Evolutionary conservation across 92 coral and sea anemone genomes (phyloP), one percentile per base, ranked within the genome.

Genomic region (Epizoanthus scotinus): DNA sequence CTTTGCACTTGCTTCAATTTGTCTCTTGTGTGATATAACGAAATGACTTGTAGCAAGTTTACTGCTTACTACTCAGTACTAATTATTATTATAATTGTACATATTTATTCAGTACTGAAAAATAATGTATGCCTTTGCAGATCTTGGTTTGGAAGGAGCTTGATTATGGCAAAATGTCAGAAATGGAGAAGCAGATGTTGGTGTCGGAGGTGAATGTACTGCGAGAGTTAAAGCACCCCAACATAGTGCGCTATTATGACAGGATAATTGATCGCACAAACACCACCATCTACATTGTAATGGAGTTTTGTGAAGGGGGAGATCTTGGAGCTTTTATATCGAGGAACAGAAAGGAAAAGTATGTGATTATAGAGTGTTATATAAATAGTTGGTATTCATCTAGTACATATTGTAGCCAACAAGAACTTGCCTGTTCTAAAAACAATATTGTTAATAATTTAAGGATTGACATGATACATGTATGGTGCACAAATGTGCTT

Each of bases 271-370:
- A 95, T 59, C 90, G 99, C 15, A 91, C 89, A 58, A 93, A 86
- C 27, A 93, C 99, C 13, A 95, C 96, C 31, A 95, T 95, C 49
- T 95, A 91, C 77, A 89, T 95, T 75, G 96, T 95, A 3, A 95
- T 95, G 99, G 99, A 95, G 75, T 95, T 67, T 75, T 95, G 99
- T 75, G 94, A 93, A 84, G 96, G 98, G 3, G 99, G 99, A 15
- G 99, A 95, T 85, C 66, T 95, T 25, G 90, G 99, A 25, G 92
- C 90, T 8, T 73, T 93, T 52, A 95, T 95, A 60, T 84, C 91
- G 49, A 93, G 90, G 63, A 92, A 94, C 82, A 91, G 91, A 86
- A 85, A 78, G 47, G 99, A 95, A 73, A 95, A 89, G 99, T 95
- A 91, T 82, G 92, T 75, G 31, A 8, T 42, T 18, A 34, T 6